Evolutionary conservation across 2,797 vertebrate species (phyloP), one percentile per base, ranked within the genome.

Genomic region (Leptatherina wallacei): DNA sequence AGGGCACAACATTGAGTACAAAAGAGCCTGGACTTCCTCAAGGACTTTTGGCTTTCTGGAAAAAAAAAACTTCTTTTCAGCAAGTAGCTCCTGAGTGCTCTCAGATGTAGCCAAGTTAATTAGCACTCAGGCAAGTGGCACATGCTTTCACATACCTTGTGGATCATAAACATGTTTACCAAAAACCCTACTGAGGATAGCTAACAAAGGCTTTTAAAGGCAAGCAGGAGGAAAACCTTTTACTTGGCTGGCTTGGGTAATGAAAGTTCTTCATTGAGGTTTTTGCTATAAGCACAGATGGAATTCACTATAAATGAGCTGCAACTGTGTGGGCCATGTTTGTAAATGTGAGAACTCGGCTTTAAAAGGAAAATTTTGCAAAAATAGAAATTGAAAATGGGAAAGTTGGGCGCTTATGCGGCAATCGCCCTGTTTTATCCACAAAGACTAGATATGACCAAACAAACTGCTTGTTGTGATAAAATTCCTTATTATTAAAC

Each of bases 21-120:
- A 86, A 77, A 75, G 60, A 65, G 74, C 49, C 54, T 38, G 66
- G 77, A 82, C 79, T 86, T 82, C 73, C 77, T 82, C 22, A 18
- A 82, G 81, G 52, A 72, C 65, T 62, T 85, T 89, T 90, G 84
- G 90, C 78, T 89, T 84, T 77, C 33, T 78, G 73, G 64, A 66
- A 54, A 72, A 71, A 56, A 49, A 32, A 63, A 35, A 73, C 75
- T 82, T 36, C 73, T 84, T 81, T 84, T 86, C 78, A 81, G 82
- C 77, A 85, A 66, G 88, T 88, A 89, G 89, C 86, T 85, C 82
- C 73, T 89, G 90, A 94, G 91, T 91, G 88, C 85, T 92, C 91
- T 94, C 91, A 90, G 90, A 92, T 91, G 89, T 86, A 88, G 91
- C 90, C 89, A 88, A 82, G 84, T 88, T 92, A 93, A 93, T 94